phyloP scores from a whole-genome alignment of 2,113 vertebrate species.

The Notarius lentiginosus region DNA sequence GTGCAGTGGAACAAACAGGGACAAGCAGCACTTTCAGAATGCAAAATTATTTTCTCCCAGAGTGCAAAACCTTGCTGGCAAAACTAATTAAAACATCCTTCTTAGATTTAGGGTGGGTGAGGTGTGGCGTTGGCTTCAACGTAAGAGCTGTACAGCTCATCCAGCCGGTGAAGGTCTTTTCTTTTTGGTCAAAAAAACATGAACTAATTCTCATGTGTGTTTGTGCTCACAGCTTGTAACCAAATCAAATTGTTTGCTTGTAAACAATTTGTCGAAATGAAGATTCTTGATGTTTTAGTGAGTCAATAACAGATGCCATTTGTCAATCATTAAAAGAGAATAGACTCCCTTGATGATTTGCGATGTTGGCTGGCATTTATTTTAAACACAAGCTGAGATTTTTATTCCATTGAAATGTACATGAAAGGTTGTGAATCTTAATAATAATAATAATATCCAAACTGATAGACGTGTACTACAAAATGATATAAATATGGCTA shows the following conservation, averaged over 20 bases:
- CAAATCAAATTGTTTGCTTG: too few relatives aligned
- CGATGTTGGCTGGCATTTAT: too few relatives aligned
- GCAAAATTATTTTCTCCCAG: background rate
- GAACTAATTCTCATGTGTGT: background rate
- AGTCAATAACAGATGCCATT: background rate
- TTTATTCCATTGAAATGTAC: background rate
- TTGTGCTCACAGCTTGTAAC: background rate
- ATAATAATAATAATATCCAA: background rate
- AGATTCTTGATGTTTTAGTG: background rate
- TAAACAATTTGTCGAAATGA: background rate
- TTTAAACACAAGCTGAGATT: background rate
- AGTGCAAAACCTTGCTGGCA: constrained; percentile 18
- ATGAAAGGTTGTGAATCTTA: background rate
- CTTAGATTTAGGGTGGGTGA: background rate
- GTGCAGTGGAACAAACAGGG: constrained; percentile 10
- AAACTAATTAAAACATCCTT: background rate
- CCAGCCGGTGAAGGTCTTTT: background rate
- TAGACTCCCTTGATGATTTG: background rate
- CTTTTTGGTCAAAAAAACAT: background rate
- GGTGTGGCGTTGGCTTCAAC: background rate
- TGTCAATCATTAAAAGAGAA: background rate
- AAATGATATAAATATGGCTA: background rate
- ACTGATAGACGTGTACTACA: background rate
- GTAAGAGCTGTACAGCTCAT: background rate
- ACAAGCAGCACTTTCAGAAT: background rate